These are phyloP conservation scores for Lerema accius DNA, from an alignment of 1,140 invertebrate genomes.

Conservation along the genomic window DNA sequence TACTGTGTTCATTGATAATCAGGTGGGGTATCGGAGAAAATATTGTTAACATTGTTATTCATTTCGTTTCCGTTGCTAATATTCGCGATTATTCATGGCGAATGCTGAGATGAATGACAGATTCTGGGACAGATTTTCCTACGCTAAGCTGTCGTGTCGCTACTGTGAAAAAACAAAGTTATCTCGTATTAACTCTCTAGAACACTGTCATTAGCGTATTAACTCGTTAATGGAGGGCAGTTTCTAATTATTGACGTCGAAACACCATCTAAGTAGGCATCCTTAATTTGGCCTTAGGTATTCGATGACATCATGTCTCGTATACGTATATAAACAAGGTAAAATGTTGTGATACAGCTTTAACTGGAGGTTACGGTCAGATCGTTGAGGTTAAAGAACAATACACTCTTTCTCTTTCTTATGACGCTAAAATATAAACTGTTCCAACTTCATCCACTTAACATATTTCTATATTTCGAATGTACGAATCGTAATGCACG, in stretches of 20 bases:
- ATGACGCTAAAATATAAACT: too few species aligned
- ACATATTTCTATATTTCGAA: too few species aligned
- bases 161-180: constrained; percentile 12
- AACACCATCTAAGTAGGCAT: constrained; percentile 2
- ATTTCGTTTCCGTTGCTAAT: background rate
- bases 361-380: constrained; percentile 5
- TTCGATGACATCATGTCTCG: constrained; percentile 19
- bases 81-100: constrained; percentile 2
- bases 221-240: background rate
- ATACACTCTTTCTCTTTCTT: background rate
- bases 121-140: background rate
- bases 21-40: constrained; percentile 34
- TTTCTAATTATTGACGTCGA: constrained; percentile 2
- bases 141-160: constrained; percentile 3
- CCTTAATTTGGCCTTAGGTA: constrained; percentile 4
- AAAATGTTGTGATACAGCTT: constrained; percentile 1
- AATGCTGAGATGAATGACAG: constrained; percentile 13
- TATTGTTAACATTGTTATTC: background rate
- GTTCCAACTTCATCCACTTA: too few species aligned
- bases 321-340: constrained; percentile 21
- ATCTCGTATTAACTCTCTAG: background rate
- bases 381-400: too few species aligned
- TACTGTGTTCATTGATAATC: constrained; percentile 38
- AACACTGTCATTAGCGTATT: background rate
- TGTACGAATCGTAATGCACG: too few species aligned